Percentiles rank a stretch among this genome's conserved stretches.
These are phyloP conservation scores for Geotrypetes seraphini DNA, from an alignment of 2,797 vertebrate species.

Conservation along the genomic window DNA sequence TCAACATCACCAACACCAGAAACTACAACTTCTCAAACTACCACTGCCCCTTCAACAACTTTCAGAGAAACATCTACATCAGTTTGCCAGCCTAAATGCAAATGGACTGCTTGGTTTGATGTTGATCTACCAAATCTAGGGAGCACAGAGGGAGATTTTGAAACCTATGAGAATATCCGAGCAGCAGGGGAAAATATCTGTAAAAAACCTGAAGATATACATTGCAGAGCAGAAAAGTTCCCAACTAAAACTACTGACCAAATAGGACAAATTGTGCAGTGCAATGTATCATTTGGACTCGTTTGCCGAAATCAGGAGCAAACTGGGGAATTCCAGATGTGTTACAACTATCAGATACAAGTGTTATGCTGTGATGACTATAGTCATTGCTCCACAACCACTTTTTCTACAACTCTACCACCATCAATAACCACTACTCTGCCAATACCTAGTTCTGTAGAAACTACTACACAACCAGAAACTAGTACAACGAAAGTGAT, in stretches of 20 bases:
- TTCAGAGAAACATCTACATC: background rate
- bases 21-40: background rate
- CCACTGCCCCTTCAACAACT: background rate
- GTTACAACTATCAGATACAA: constrained; percentile 64
- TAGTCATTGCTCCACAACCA: background rate
- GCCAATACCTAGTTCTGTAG: background rate
- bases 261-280: constrained; percentile 24
- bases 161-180: constrained; percentile 19
- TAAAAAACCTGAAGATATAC: constrained; percentile 14
- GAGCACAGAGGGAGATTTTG: constrained; percentile 47
- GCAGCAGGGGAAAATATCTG: constrained; percentile 16
- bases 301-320: constrained; percentile 30
- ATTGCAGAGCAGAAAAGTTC: constrained; percentile 31
- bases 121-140: constrained; percentile 27
- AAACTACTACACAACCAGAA: background rate
- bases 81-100: constrained; percentile 25
- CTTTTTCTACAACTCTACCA: too few species aligned
- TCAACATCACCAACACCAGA: background rate
- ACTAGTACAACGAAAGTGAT: background rate
- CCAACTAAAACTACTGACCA: background rate
- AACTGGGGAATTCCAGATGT: constrained; percentile 35
- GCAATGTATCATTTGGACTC: constrained; percentile 13
- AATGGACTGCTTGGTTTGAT: constrained; percentile 62
- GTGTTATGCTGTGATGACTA: constrained; percentile 46
- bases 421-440: too few species aligned